Percentiles rank a stretch among this genome's conserved stretches.
These are phyloP conservation scores for Syritta pipiens DNA, from an alignment of 2,888 invertebrate genomes.

Conservation along the genomic window DNA sequence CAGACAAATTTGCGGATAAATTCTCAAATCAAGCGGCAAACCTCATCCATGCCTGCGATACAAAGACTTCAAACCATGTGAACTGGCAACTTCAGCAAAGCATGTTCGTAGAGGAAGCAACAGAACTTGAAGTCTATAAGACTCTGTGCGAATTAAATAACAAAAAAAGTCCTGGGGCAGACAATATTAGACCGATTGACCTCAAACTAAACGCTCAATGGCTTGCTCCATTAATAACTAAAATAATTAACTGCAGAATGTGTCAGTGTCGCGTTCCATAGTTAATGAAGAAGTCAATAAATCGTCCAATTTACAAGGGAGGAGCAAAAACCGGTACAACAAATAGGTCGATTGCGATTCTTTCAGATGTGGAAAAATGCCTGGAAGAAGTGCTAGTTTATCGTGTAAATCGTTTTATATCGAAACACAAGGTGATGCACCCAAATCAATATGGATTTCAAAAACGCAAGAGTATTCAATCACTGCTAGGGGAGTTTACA, in stretches of 20 bases:
- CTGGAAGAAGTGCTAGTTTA: background rate
- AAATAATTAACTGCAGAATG: background rate
- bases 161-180: slow-evolving; percentile 27
- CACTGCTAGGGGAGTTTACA: too few species aligned
- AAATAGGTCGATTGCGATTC: background rate
- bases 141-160: slow-evolving; percentile 3
- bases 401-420: too few species aligned
- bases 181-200: slow-evolving; percentile 24
- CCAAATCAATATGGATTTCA: too few species aligned
- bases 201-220: background rate
- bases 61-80: background rate
- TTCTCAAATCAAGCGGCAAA: background rate
- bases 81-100: slow-evolving; percentile 1
- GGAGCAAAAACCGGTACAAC: background rate
- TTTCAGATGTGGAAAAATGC: background rate
- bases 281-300: background rate
- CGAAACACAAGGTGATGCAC: too few species aligned
- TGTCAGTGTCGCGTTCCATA: background rate
- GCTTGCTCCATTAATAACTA: background rate
- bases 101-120: slow-evolving; percentile 23
- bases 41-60: background rate
- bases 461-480: too few species aligned
- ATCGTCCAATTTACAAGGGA: slow-evolving; percentile 1
- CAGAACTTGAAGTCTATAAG: slow-evolving; percentile 2
- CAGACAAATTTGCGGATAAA: background rate